A percentile compares a stretch with the other conserved stretches of the same genome.
These are phyloP conservation scores for Passer montanus DNA, from an alignment of 2,113 vertebrate species.

Conservation along the genomic window DNA sequence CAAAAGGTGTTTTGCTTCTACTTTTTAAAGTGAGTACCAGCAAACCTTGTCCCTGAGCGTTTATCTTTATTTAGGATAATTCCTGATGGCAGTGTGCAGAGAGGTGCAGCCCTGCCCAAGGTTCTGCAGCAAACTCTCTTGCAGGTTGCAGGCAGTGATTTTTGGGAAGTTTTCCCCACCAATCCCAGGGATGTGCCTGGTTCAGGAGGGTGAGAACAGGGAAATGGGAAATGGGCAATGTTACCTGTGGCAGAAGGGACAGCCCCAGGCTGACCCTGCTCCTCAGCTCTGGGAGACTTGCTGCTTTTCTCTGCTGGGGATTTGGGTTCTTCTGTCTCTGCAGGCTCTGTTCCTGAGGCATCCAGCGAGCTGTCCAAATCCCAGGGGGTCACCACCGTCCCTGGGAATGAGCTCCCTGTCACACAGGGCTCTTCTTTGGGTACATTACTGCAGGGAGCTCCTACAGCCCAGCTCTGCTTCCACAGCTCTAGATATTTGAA, in stretches of 20 bases:
- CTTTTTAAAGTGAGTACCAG: not conserved
- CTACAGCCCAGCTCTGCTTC: not conserved
- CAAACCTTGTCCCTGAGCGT: not conserved
- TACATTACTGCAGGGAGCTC: too few species aligned
- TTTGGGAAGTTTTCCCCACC: not conserved
- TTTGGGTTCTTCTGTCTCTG: not conserved
- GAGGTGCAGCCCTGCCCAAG: not conserved
- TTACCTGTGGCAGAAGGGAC: constrained; percentile 74
- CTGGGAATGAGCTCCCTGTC: constrained; percentile 51
- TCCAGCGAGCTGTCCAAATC: constrained; percentile 76
- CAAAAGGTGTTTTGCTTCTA: not conserved
- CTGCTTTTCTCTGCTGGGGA: not conserved
- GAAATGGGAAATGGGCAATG: not conserved
- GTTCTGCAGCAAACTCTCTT: not conserved
- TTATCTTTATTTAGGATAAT: not conserved
- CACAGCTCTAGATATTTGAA: not conserved
- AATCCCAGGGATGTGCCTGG: not conserved
- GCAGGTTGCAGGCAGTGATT: not conserved
- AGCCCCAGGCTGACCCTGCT: not conserved
- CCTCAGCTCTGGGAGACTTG: not conserved
- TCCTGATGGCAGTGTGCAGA: not conserved
- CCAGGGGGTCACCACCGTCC: constrained; percentile 76
- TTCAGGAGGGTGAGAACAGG: not conserved
- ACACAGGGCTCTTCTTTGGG: not conserved
- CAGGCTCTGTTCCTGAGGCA: not conserved